Evolutionary conservation across 2,797 vertebrate genomes (phyloP).

Genomic region (Coregonus sp.): DNA sequence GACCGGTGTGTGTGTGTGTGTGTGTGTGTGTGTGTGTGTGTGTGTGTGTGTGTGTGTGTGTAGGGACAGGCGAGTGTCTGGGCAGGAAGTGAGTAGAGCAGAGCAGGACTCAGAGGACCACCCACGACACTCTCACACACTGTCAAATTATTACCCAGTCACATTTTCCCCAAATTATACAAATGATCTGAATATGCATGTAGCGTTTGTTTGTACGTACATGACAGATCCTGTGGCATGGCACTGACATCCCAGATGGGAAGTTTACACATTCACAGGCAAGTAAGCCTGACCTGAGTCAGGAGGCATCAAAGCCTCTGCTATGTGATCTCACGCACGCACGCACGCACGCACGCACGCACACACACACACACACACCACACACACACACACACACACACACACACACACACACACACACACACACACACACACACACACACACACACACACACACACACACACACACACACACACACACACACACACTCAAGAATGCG

Average conservation of each 20-base stretch:
- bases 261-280: slow-evolving; percentile 59
- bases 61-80: neutral
- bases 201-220: slow-evolving; percentile 1
- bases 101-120: neutral
- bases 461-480: too few relatives aligned
- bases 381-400: slow-evolving; percentile 24
- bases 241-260: slow-evolving; percentile 65
- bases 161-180: neutral
- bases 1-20: too few relatives aligned
- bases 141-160: neutral
- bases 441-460: slow-evolving; percentile 28
- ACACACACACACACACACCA: slow-evolving; percentile 18
- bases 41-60: too few relatives aligned
- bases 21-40: too few relatives aligned
- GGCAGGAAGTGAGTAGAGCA: neutral
- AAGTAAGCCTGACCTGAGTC: slow-evolving; percentile 37
- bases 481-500: slow-evolving; percentile 24
- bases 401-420: neutral
- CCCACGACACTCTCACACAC: neutral
- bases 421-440: slow-evolving; percentile 28
- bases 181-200: neutral
- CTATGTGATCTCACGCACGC: neutral
- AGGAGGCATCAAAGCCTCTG: neutral
- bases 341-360: slow-evolving; percentile 10
- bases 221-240: neutral